Evolutionary conservation across 2,888 invertebrate species (phyloP), one percentile per base, ranked within the genome.

Genomic region (Hypolimnas misippus): DNA sequence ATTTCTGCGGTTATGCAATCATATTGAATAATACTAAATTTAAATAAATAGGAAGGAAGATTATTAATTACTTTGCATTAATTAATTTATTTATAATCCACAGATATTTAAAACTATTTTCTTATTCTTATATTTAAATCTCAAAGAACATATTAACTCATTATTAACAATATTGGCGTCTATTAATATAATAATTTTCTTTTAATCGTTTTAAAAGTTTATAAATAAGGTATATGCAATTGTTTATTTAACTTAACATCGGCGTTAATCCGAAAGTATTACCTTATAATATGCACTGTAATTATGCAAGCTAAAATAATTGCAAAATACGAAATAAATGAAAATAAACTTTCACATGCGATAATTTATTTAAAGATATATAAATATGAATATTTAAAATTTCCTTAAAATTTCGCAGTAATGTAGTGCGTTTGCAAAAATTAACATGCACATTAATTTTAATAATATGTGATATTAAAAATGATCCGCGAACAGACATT

Each of bases 41-140:
- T 19, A 49, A 29, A 14, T 29, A 49, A 49, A 12, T 29, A 29
- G 49, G 49, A 49, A 49, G 49, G 49, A 49, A 49, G 49, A 14
- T 0, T n/a, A 14, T 14, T 14, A 29, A 49, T n/a, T 49, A 49
- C 6, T 29, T 25, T 14, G 3, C 16, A 29, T 14, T 3, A 0
- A 16, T 14, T 6, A 7, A 12, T n/a, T 1, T n/a, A n/a, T 49
- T 49, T 25, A 25, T 29, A 49, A 14, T 49, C 14, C n/a, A 29
- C 29, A 14, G 17, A 42, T 42, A 4, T 17, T 1, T 16, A 8
- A n/a, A 38, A 17, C 16, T 42, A 16, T 42, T n/a, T 2, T n/a
- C 12, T n/a, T 38, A 12, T n/a, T 12, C 2, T n/a, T n/a, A 0
- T 35, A 12, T 1, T 31, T 8, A 31, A 1, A 8, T 33, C 8